Evolutionary conservation across 2,113 vertebrate genomes (phyloP).

Genomic region (Microcebus lehilahytsara): DNA sequence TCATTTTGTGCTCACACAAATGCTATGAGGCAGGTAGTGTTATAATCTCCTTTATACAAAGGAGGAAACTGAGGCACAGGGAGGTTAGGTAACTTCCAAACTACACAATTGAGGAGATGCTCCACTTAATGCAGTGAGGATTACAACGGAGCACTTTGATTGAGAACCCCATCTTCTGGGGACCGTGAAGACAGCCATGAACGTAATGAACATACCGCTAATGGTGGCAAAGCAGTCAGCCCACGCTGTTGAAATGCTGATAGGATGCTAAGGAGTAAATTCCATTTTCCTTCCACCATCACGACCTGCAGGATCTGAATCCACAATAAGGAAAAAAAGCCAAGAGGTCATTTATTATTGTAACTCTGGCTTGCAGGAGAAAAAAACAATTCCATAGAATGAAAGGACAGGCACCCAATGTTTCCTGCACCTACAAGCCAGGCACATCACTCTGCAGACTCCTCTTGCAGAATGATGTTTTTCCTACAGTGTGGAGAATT

Average conservation of each 20-base stretch:
- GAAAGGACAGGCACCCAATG: not conserved
- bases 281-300: not conserved
- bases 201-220: not conserved
- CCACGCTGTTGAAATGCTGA: not conserved
- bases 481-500: fast-evolving
- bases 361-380: not conserved
- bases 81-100: not conserved
- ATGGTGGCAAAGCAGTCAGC: not conserved
- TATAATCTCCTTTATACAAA: not conserved
- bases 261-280: too few species aligned
- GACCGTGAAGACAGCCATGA: not conserved
- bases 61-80: not conserved
- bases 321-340: not conserved
- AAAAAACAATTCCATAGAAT: not conserved
- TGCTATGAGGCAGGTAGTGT: not conserved
- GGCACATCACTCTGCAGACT: not conserved
- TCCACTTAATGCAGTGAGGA: not conserved
- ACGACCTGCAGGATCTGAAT: not conserved
- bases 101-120: not conserved
- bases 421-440: not conserved
- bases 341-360: not conserved
- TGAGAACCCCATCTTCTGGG: not conserved
- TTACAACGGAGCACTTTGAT: not conserved
- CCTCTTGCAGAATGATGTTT: not conserved
- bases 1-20: not conserved